These are phyloP conservation scores for Amphiduros pacificus DNA, from an alignment of 2,888 invertebrate genomes.

Conservation along the genomic window DNA sequence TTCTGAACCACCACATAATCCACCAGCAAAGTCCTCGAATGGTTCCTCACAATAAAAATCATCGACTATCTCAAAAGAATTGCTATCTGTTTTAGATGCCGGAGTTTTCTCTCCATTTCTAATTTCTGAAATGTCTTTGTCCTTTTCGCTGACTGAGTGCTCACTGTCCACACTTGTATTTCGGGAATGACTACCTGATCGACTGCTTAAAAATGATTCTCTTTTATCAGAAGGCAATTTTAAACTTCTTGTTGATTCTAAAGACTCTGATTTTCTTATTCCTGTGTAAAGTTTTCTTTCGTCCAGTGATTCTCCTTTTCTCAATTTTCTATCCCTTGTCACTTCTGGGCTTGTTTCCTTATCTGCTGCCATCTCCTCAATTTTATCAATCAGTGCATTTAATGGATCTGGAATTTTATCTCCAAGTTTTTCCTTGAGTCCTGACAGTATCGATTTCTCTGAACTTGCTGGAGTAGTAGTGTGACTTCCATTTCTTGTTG, in stretches of 20 bases:
- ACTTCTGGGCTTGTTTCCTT: conserved; percentile 10
- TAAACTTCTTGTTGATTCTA: neutral
- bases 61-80: conserved; percentile 10
- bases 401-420: conserved; percentile 13
- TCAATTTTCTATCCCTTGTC: conserved; percentile 3
- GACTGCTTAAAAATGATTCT: neutral
- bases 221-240: conserved; percentile 6
- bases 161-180: conserved; percentile 12
- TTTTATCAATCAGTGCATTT: conserved; percentile 10
- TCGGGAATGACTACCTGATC: conserved; percentile 6
- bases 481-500: neutral
- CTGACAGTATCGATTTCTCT: conserved; percentile 8
- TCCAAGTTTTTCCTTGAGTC: conserved; percentile 8
- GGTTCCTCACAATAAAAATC: conserved; percentile 10
- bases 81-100: neutral
- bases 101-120: neutral
- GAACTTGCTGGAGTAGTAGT: neutral
- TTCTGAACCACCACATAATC: neutral
- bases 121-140: neutral
- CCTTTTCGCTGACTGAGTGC: neutral
- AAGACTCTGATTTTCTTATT: conserved; percentile 4
- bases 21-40: conserved; percentile 9
- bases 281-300: neutral
- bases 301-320: conserved; percentile 13
- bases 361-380: neutral